These are phyloP conservation scores for Netelia fuscicornis DNA, from an alignment of 2,888 invertebrate genomes.

Conservation along the genomic window DNA sequence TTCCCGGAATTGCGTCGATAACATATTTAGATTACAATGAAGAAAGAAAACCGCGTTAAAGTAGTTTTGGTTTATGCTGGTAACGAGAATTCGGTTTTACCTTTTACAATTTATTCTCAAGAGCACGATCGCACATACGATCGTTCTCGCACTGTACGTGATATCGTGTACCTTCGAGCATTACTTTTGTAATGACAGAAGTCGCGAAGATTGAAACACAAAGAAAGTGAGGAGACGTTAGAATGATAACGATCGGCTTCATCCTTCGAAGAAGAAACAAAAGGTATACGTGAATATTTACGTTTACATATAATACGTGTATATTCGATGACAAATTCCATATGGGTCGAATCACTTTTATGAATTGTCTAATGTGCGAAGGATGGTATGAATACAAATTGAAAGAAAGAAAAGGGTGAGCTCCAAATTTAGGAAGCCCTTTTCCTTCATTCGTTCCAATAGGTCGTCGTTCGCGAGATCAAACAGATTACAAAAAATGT, in stretches of 20 bases:
- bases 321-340: neutral
- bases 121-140: conserved; percentile 27
- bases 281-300: conserved; percentile 17
- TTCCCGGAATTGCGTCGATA: conserved; percentile 51
- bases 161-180: conserved; percentile 29
- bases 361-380: neutral
- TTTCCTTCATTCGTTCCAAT: neutral
- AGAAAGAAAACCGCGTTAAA: conserved; percentile 32
- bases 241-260: conserved; percentile 13
- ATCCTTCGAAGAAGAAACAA: conserved; percentile 15
- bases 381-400: neutral
- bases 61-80: conserved; percentile 66
- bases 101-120: conserved; percentile 20
- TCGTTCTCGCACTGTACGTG: conserved; percentile 42
- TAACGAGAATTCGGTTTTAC: conserved; percentile 52
- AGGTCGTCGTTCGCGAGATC: neutral
- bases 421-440: neutral
- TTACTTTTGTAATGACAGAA: conserved; percentile 1
- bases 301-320: neutral
- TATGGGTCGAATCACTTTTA: neutral
- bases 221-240: neutral
- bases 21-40: conserved; percentile 40
- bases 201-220: conserved; percentile 13
- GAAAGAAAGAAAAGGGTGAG: neutral
- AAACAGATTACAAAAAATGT: neutral